A percentile compares a stretch with the other conserved stretches of the same genome.
These are phyloP conservation scores for Todiramphus chloris DNA, from an alignment of 2,113 vertebrate genomes.

Conservation along the genomic window DNA sequence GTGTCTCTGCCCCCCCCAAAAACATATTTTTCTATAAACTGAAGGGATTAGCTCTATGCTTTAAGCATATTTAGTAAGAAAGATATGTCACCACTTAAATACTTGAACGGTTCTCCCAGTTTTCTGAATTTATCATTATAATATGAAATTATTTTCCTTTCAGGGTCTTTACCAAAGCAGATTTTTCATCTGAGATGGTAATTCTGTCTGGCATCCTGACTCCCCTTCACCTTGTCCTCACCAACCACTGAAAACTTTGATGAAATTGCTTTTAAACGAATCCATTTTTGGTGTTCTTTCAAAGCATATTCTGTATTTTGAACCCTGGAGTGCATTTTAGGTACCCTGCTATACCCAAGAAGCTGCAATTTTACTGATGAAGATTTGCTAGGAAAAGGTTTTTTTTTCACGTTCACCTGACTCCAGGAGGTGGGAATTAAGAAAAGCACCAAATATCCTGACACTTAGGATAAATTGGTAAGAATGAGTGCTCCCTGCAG, in stretches of 20 bases:
- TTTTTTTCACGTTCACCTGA: background rate
- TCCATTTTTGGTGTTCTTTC: background rate
- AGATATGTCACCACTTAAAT: background rate
- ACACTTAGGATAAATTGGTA: background rate
- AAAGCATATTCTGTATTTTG: background rate
- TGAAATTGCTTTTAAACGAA: background rate
- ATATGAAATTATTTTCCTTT: background rate
- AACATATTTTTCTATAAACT: background rate
- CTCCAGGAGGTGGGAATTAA: background rate
- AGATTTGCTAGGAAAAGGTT: background rate
- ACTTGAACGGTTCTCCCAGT: background rate
- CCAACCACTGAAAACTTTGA: background rate
- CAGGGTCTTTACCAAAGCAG: background rate
- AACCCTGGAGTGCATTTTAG: background rate
- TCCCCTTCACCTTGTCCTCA: background rate
- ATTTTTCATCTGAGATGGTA: background rate
- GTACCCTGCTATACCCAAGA: background rate
- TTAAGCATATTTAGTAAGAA: background rate
- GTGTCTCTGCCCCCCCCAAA: background rate
- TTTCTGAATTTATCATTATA: background rate
- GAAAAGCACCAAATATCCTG: background rate
- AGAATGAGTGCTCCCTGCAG: background rate
- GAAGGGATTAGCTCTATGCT: background rate
- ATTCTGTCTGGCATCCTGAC: background rate
- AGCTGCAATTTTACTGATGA: background rate